Evolutionary conservation across 2,797 vertebrate species (phyloP), one percentile per base, ranked within the genome.

Genomic region (Falco naumanni): DNA sequence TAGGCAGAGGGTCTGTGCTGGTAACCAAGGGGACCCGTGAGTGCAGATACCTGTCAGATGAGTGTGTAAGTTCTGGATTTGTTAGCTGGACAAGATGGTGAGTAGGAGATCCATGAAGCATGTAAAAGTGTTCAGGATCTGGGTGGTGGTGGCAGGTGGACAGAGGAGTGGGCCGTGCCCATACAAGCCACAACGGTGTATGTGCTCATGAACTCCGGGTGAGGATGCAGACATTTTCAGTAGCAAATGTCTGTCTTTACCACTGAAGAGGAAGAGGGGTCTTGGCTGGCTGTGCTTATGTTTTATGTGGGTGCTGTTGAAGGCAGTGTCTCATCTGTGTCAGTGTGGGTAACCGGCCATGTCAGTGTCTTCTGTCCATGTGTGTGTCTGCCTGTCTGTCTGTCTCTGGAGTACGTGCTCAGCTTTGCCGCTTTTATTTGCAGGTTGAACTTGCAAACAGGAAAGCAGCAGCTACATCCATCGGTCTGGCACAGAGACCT

Each of bases 261-360:
- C 28, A 81, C 10, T 48, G n/a, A 81, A 45, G 37, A 69, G 39
- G 13, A 77, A 24, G 9, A 60, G 22, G 15, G 60, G 47, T 45
- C 39, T 53, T 59, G 39, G 31, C 47, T 81, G 29, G 2, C 37
- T 68, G 43, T 66, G 60, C 9, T 66, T 26, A 31, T 5, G 25
- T 60, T 71, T 65, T 50, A 39, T 19, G 6, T 41, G 25, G 12
- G 14, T 37, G 28, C 34, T 85, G 17, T 25, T 11, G 24, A 60
- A 63, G 39, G 28, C 21, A 85, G 24, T 2, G 2, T 16, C 33
- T 68, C 2, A 0, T 24, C 26, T 43, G 15, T 37, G 13, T 31
- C 43, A 29, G 22, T 39, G 18, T 9, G 3, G 26, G 33, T 57
- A 28, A 33, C 33, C 6, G 3, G 13, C 10, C 0, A 0, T 17